Evolutionary conservation across 1,140 invertebrate species (phyloP), one percentile per base, ranked within the genome.

Genomic region (Pseudomyrmex gracilis): DNA sequence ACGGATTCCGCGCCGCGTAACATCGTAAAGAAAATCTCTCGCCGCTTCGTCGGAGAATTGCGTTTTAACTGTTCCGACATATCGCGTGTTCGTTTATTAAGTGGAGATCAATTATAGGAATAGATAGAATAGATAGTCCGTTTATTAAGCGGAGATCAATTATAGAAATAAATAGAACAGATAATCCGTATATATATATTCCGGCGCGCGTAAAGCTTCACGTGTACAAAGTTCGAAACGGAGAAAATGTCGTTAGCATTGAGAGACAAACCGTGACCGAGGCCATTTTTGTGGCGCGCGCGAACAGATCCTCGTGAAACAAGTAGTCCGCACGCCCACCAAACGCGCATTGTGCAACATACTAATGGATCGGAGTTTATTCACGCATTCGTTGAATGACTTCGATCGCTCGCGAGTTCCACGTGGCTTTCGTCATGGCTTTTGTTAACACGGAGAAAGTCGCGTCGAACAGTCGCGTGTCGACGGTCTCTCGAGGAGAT

Each of bases 401-500:
- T 80, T 22, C 20, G n/a, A 80, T 70, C 53, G 20, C 20, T 71
- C n/a, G 34, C 34, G 76, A 71, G 66, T 80, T 80, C 66, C 53
- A 80, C 17, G 55, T 49, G 43, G 43, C 66, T 80, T 60, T 80
- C 66, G 76, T 80, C 66, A 80, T 43, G 43, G 76, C 43, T 70
- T 70, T 80, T 80, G 66, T 80, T 80, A 43, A 43, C 53, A 70
- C 15, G 45, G 53, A 80, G 76, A 80, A 80, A 80, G 66, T 80
- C 20, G 17, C 68, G 47, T 80, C 43, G 53, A 34, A 70, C 66
- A 47, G 17, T 80, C 53, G 53, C 53, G 43, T 7, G 34, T n/a
- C 13, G 34, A 57, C n/a, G n/a, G 34, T 34, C 34, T 34, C 34
- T 34, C 64, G 7, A 78, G 0, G 15, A 15, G 15, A 47, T 61